These are phyloP conservation scores for Acanthaster planci DNA, from an alignment of 35 echinoderm and acorn worm genomes.

Conservation along the genomic window DNA sequence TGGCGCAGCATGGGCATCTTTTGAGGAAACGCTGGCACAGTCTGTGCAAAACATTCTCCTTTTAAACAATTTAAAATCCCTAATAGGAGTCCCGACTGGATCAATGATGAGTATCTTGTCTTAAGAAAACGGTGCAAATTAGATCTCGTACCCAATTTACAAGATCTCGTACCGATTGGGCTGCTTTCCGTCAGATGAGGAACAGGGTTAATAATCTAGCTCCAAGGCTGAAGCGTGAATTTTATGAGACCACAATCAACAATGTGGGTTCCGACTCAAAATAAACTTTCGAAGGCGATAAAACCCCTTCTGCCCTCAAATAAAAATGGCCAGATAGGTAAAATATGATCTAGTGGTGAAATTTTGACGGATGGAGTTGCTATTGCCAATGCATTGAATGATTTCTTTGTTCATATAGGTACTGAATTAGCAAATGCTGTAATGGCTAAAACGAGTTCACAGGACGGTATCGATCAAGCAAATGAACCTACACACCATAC, in stretches of 20 bases:
- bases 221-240: slow-evolving; percentile 4
- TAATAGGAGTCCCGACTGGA: not conserved
- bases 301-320: not conserved
- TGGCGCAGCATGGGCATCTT: not conserved
- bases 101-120: slow-evolving; percentile 6
- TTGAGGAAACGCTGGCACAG: not conserved
- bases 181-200: not conserved
- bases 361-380: not conserved
- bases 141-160: not conserved
- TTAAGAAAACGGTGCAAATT: not conserved
- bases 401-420: not conserved
- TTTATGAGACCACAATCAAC: not conserved
- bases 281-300: not conserved
- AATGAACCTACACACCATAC: too few species aligned
- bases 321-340: too few species aligned
- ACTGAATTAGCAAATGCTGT: too few species aligned
- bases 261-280: not conserved
- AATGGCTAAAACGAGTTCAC: too few species aligned
- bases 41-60: slow-evolving; percentile 4
- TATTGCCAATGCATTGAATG: not conserved
- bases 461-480: too few species aligned
- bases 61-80: slow-evolving; percentile 20
- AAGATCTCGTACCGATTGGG: slow-evolving; percentile 1
- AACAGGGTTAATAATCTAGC: not conserved
- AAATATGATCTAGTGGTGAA: too few species aligned